phyloP scores from a whole-genome alignment of 2,797 vertebrate genomes.

The Zenarchopterus dispar region DNA sequence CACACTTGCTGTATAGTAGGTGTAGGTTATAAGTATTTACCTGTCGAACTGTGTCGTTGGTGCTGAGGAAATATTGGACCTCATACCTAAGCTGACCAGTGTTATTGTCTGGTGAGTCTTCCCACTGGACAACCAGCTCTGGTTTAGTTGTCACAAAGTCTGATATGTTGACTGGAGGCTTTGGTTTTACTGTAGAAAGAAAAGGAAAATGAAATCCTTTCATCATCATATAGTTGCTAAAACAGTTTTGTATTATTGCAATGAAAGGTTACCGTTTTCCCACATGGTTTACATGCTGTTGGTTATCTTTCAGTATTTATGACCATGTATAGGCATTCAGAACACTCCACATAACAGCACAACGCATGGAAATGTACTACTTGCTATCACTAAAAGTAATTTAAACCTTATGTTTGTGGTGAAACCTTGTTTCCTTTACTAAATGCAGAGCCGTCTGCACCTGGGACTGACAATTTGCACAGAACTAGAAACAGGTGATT shows the following conservation, averaged over 20 bases:
- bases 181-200: slow-evolving; percentile 82
- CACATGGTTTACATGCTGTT: too few species aligned
- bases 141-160: slow-evolving; percentile 83
- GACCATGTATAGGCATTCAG: too few species aligned
- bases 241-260: not conserved
- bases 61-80: slow-evolving; percentile 82
- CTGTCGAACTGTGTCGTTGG: slow-evolving; percentile 66
- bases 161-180: slow-evolving; percentile 84
- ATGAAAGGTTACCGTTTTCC: not conserved
- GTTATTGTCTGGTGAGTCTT: slow-evolving; percentile 30
- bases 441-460: not conserved
- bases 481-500: too few species aligned
- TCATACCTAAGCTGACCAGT: slow-evolving; percentile 80
- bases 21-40: slow-evolving; percentile 6
- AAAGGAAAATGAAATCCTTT: too few species aligned
- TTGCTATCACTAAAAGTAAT: too few species aligned
- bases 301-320: too few species aligned
- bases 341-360: too few species aligned
- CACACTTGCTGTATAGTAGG: not conserved
- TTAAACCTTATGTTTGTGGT: not conserved
- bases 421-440: not conserved
- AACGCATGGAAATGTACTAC: too few species aligned
- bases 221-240: too few species aligned
- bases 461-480: not conserved
- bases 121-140: slow-evolving; percentile 86